phyloP scores from a whole-genome alignment of 2,888 invertebrate genomes.

The Opisthograptis luteolata region DNA sequence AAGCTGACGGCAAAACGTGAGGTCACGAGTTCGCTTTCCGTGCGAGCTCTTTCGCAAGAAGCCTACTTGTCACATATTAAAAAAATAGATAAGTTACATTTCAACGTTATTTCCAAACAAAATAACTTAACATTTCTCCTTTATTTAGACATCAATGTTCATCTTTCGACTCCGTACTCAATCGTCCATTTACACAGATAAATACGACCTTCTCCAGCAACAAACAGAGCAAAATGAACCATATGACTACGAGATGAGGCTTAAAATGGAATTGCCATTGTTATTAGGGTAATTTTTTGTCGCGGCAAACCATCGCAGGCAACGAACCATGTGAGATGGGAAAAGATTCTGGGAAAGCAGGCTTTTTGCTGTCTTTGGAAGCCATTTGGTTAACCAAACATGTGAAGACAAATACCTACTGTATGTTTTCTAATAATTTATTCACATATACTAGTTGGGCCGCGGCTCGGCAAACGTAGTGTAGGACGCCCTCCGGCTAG shows the following conservation, averaged over 20 bases:
- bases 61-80: no score
- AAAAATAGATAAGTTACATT: no score
- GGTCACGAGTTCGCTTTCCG: no score
- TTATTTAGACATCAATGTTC: background rate
- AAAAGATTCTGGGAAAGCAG: background rate
- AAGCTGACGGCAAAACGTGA: no score
- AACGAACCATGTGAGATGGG: constrained; percentile 1
- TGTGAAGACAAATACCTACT: background rate
- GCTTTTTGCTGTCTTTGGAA: background rate
- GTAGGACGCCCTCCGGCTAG: no score
- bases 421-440: no score
- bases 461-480: no score
- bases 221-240: background rate
- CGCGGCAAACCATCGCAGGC: background rate
- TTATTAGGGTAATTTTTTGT: background rate
- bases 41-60: no score
- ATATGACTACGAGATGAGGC: background rate
- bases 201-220: background rate
- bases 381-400: background rate
- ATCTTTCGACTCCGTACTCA: background rate
- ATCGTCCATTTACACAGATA: background rate
- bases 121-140: background rate
- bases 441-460: no score
- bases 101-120: no score
- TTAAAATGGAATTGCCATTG: background rate